Evolutionary conservation across 2,888 invertebrate species (phyloP), one percentile per base, ranked within the genome.

Genomic region (Apeira syringaria): DNA sequence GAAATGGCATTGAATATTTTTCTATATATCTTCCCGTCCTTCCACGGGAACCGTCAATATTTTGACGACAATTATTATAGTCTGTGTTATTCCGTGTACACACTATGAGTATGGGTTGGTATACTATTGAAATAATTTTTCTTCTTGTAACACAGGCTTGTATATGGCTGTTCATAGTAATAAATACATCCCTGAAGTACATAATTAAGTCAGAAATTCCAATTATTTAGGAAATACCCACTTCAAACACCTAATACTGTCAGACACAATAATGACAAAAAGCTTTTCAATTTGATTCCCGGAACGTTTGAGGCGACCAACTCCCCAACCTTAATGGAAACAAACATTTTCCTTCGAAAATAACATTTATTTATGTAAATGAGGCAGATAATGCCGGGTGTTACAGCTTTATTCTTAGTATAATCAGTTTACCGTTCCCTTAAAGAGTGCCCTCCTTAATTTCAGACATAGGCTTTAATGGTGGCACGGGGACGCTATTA

Each of bases 291-390:
- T 43, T 53, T 36, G 46, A 46, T 50, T 43, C 40, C 6, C 32
- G 17, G 9, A 33, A 26, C 30, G 26, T 45, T 47, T 50, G 41
- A 50, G 51, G 59, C 47, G 51, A 56, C 50, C 53, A 51, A 47
- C 53, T 55, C 56, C 28, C 46, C 53, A 38, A 53, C 48, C 41
- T 56, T 61, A 66, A 71, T 64, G 61, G 61, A 72, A 74, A 72
- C 66, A 72, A 72, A 69, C 68, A 68, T 66, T 67, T 60, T 47
- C 56, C 53, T 69, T 61, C 53, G 53, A 57, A 62, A 78, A 71
- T 68, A 74, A 72, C 66, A 67, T 75, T 80, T 75, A 79, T 75
- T 79, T 76, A 80, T 80, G 76, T 64, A 75, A 81, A 82, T 77
- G 56, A 64, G 53, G 59, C 53, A 68, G 64, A 66, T 74, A 73